Base-by-base conservation (phyloP, 2,888 invertebrate genomes). In the Lamellibrachia columna region DNA sequence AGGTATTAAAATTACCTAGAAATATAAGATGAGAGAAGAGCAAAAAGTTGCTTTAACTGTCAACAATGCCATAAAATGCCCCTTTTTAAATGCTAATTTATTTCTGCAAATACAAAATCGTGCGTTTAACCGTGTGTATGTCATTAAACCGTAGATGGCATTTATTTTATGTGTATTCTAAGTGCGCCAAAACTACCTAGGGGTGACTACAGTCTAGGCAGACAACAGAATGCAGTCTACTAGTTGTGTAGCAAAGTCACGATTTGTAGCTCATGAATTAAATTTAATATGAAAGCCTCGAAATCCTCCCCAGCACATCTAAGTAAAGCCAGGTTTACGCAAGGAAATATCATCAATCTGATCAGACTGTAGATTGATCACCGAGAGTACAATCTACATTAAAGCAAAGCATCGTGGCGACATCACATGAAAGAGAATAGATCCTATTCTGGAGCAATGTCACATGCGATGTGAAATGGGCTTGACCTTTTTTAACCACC, bases 181-280 rank as follows among this genome's bases (percentile, higher is more conserved):
- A 15, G 22, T 75, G 75, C n/a, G 75, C 75, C 15, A n/a, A 15
- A 22, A 22, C 75, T 75, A 75, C 75, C 22, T 15, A 15, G 2
- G 75, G 15, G 75, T 55, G 22, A 75, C 4, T 75, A 75, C 6
- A 22, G n/a, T 22, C 22, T 11, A 22, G 1, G 75, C 75, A 75
- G 15, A n/a, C 75, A 75, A 75, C 22, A 15, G n/a, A 75, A 22
- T 22, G 75, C 75, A 75, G 22, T 75, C n/a, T 75, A 75, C 75
- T 11, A 75, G 75, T 75, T 75, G 75, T 75, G 75, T 75, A 75
- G 75, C 75, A 75, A 75, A 75, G 22, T 75, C 75, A 75, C n/a
- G 75, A 75, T 6, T 22, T 75, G 22, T 6, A 75, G 22, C 75
- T 15, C 75, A 15, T 3, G 0, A 75, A 75, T 22, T 3, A 75